Evolutionary conservation across 2,797 vertebrate species (phyloP), one percentile per base, ranked within the genome.

Genomic region (Triplophysa yarkandensis): DNA sequence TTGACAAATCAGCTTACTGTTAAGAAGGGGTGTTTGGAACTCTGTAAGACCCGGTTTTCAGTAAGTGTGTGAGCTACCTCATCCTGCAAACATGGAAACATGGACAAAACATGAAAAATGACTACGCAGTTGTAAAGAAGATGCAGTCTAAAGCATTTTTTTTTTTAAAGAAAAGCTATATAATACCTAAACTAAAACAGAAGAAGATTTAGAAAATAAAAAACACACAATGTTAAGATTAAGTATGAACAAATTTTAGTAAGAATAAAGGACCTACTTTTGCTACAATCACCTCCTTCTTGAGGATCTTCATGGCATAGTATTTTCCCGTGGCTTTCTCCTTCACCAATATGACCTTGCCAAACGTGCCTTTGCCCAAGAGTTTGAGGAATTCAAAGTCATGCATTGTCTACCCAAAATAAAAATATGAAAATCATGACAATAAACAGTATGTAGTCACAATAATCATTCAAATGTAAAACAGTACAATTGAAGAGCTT

Each of bases 341-440:
- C 88, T 95, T 95, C 79, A 95, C 94, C 81, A 95, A 84, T 79
- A 95, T 95, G 66, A 95, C 94, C 82, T 95, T 95, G 74, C 94
- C 93, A 44, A 95, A 95, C 66, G 93, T 94, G 77, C 93, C 93
- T 85, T 94, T 94, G 74, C 93, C 93, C 86, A 95, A 82, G 4
- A 95, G 91, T 81, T 95, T 94, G 78, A 95, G 90, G 87, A 94
- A 95, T 85, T 95, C 94, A 58, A 95, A 95, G 79, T 95, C 93
- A 16, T 92, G 92, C 93, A 94, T 95, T 71, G 93, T 95, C 94
- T 95, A 5, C 21, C 23, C 52, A 50, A 54, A 11, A 66, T 28
- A 55, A 39, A 36, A n/a, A 57, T 6, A n/a, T n/a, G n/a, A n/a
- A 41, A 60, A 19, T 46, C 27, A 30, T 68, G 11, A 23, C n/a